Conservation (phyloP, 2,113 vertebrate species). For the Muntiacus muntjak region DNA sequence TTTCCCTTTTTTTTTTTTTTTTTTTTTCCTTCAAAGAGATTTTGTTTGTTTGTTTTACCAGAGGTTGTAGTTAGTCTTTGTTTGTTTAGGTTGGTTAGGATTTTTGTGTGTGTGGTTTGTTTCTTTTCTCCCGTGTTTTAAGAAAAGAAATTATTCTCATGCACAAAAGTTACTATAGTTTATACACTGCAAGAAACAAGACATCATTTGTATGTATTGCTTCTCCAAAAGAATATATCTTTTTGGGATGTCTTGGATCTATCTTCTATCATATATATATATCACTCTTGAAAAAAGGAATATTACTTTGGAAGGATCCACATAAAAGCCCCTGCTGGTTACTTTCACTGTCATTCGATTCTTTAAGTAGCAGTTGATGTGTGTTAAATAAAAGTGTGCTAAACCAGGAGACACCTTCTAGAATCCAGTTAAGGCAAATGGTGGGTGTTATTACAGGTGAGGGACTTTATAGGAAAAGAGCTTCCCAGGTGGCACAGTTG, state of each 20-base stretch:
- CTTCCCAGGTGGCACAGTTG: not conserved
- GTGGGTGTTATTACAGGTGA: not conserved
- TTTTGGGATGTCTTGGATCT: not conserved
- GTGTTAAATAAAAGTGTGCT: not conserved
- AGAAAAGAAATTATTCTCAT: not conserved
- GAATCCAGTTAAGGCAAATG: not conserved
- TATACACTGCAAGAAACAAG: conserved; percentile 24
- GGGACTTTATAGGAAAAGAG: not conserved
- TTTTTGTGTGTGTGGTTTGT: not conserved
- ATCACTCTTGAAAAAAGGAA: conserved; percentile 56
- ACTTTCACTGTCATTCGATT: not conserved
- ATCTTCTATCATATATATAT: conserved; percentile 68
- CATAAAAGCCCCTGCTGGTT: not conserved
- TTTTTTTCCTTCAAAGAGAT: not conserved
- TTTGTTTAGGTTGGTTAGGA: not conserved
- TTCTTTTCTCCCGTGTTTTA: not conserved
- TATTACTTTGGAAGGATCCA: not conserved
- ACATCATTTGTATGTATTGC: not conserved
- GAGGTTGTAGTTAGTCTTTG: not conserved
- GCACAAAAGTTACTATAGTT: not conserved
- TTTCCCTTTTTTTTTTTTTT: not conserved
- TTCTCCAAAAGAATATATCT: not conserved
- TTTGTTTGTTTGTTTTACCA: not conserved
- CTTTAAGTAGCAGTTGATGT: not conserved
- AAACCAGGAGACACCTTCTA: not conserved